These are phyloP conservation scores for Eurytemora carolleeae DNA, from an alignment of 1,140 invertebrate species.

Conservation along the genomic window DNA sequence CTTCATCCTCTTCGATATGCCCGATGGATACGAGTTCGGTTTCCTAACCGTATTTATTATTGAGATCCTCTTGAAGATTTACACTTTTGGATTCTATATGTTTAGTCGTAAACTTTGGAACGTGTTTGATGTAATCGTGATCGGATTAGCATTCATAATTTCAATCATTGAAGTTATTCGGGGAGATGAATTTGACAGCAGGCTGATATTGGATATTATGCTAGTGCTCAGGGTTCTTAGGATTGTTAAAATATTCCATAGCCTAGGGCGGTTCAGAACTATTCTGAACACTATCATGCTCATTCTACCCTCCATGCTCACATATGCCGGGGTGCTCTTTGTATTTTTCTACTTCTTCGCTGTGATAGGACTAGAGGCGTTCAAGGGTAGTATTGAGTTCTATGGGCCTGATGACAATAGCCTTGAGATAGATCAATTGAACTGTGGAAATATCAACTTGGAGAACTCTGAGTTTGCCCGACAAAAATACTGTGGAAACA, in stretches of 20 bases:
- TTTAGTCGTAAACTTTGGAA: slow-evolving; percentile 32
- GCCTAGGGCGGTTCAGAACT: slow-evolving; percentile 30
- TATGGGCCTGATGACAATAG: slow-evolving; percentile 23
- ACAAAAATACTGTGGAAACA: slow-evolving; percentile 32
- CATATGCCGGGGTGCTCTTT: slow-evolving; percentile 32
- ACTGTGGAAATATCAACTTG: slow-evolving; percentile 28
- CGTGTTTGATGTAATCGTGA: slow-evolving; percentile 33
- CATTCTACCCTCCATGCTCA: slow-evolving; percentile 30
- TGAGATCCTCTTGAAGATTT: slow-evolving; percentile 32
- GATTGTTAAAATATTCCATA: slow-evolving; percentile 31
- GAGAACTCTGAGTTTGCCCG: slow-evolving; percentile 26
- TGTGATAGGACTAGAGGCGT: slow-evolving; percentile 33
- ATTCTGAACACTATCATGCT: slow-evolving; percentile 31
- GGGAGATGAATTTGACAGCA: slow-evolving; percentile 22
- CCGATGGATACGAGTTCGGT: slow-evolving; percentile 29
- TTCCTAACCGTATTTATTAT: slow-evolving; percentile 29
- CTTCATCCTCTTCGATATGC: slow-evolving; percentile 28
- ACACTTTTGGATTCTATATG: slow-evolving; percentile 26
- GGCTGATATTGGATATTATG: slow-evolving; percentile 27
- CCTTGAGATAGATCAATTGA: slow-evolving; percentile 19
- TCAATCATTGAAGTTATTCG: not conserved
- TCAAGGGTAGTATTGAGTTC: slow-evolving; percentile 26
- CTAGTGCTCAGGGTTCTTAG: slow-evolving; percentile 30
- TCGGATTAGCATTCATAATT: slow-evolving; percentile 28
- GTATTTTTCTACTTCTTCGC: slow-evolving; percentile 34